A percentile compares a stretch with the other conserved stretches of the same genome.
phyloP scores from a whole-genome alignment of 92 coral and sea anemone genomes.

The Micromussa lordhowensis region DNA sequence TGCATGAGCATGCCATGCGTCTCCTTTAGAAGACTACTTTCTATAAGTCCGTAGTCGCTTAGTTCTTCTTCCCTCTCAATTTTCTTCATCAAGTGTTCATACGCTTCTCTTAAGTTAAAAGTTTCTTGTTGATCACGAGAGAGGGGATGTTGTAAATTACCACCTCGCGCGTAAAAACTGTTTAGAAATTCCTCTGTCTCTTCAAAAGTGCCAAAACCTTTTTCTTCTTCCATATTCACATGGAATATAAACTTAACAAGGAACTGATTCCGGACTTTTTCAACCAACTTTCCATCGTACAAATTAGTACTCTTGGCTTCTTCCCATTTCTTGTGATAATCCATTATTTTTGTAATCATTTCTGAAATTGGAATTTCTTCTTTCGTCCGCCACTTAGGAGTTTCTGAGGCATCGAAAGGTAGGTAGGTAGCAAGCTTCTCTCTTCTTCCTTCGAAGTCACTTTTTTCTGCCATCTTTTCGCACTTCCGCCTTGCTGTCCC shows the following conservation, averaged over 20 bases:
- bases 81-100: constrained; percentile 2
- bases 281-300: neutral
- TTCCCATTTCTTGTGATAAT: neutral
- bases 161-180: neutral
- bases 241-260: constrained; percentile 10
- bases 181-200: neutral
- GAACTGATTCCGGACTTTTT: neutral
- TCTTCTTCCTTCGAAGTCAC: neutral
- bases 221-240: constrained; percentile 26
- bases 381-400: neutral
- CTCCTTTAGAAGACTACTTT: constrained; percentile 8
- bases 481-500: no score
- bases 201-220: neutral
- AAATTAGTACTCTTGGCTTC: neutral
- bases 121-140: constrained; percentile 14
- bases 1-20: constrained; percentile 27
- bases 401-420: neutral
- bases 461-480: neutral
- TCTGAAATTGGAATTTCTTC: neutral
- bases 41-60: constrained; percentile 32
- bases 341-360: constrained; percentile 2
- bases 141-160: neutral
- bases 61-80: constrained; percentile 13
- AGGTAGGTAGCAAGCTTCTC: neutral
- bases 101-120: neutral